Base-by-base conservation (phyloP, 92 coral and sea anemone species). In the Umimayanthus kanabou region DNA sequence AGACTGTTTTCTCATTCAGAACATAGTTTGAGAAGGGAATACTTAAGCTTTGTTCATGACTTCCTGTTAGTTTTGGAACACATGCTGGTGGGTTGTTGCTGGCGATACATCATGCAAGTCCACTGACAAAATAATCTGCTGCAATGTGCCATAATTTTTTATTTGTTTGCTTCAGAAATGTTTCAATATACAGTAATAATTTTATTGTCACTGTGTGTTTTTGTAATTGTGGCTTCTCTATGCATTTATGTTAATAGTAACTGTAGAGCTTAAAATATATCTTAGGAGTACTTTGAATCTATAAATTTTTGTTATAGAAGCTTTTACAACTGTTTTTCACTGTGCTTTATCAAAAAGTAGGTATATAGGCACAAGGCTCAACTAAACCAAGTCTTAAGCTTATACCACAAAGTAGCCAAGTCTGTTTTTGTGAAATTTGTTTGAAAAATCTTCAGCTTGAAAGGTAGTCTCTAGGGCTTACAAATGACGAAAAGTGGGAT, bases 51-150 rank as follows among this genome's bases (percentile, higher is more conserved):
- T 20, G 40, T 29, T 78, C 33, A 28, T 53, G 40, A 50, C 65
- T 79, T 79, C 79, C 79, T 75, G 79, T 75, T 20, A 39, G 40
- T 75, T 39, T 75, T 39, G 45, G 50, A 75, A 75, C 79, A 75
- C 79, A 75, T 75, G 50, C 79, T 75, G 79, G 11, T 71, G 39
- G 23, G 42, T 39, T 75, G 45, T 39, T 75, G n/a, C 25, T 73
- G 13, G 43, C 20, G 20, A 28, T 37, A 37, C 45, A 39, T 75
- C 50, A 33, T 33, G 37, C 37, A 39, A 73, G n/a, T 42, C 20
- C 45, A 39, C 15, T 61, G 69, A 53, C 53, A 47, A 11, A 57
- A 57, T 23, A 57, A 13, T 57, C 15, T 57, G 65, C 20, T 15
- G 1, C n/a, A 61, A 61, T 61, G 69, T 13, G 58, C 58, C 57